phyloP scores from a whole-genome alignment of 2,888 invertebrate genomes.

The Prosapia bicincta region DNA sequence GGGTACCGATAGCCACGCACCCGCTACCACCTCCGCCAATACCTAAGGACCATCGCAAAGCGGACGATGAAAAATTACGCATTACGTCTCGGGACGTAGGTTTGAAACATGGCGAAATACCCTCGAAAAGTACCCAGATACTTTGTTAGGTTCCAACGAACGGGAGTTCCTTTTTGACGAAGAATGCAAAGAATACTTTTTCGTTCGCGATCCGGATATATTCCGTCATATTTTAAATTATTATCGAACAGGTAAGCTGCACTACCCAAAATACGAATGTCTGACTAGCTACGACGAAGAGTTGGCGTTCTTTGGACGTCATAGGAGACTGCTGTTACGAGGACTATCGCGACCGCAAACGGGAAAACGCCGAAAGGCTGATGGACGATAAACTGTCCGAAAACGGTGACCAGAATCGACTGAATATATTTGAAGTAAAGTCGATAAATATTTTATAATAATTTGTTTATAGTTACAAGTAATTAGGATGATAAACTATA shows the following conservation, averaged over 20 bases:
- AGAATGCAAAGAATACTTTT: constrained; percentile 97
- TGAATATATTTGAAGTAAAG: too few relatives aligned
- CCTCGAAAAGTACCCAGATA: constrained; percentile 98
- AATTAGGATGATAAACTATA: too few relatives aligned
- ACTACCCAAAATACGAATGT: constrained; percentile 99
- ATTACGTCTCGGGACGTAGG: constrained; percentile 94
- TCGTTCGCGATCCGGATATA: constrained; percentile 98
- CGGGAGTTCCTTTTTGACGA: constrained; percentile 99
- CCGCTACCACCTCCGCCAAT: constrained; percentile 55
- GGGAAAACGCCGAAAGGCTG: constrained; percentile 96
- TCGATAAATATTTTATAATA: too few relatives aligned
- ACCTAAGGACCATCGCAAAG: constrained; percentile 83
- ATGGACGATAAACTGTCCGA: constrained; percentile 96
- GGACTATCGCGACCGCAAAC: constrained; percentile 97
- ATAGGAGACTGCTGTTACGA: constrained; percentile 99
- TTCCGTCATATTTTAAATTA: constrained; percentile 98
- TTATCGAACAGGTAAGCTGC: constrained; percentile 98
- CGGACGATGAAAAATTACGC: constrained; percentile 94
- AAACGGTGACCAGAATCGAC: constrained; percentile 85
- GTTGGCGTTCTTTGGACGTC: constrained; percentile 97
- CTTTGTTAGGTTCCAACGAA: constrained; percentile 93
- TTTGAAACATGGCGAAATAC: constrained; percentile 99
- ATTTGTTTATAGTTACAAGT: too few relatives aligned
- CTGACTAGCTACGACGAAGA: constrained; percentile 99
- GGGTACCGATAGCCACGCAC: constrained; percentile 99